Evolutionary conservation across 1,140 invertebrate species (phyloP).

Genomic region (Platorchestia sp.): DNA sequence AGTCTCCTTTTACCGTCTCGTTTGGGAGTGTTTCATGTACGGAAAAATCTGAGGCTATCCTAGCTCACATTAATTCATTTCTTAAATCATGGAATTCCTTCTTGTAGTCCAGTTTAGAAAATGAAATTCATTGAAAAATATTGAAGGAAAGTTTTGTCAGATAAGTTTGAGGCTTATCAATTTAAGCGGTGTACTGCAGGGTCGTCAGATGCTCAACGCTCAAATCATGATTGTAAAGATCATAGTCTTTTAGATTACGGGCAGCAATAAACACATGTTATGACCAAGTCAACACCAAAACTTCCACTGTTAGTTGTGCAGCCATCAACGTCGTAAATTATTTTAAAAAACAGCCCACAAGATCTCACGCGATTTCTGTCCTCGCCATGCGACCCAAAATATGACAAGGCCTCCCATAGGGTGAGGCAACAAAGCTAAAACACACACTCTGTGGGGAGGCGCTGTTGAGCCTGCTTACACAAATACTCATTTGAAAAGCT

Average conservation of each 20-base stretch:
- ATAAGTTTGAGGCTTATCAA: no score
- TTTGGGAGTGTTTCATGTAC: background rate
- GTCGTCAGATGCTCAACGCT: no score
- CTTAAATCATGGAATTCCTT: background rate
- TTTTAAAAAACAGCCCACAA: no score
- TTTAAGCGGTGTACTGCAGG: no score
- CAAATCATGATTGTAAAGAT: no score
- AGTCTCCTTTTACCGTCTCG: background rate
- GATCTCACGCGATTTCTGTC: background rate
- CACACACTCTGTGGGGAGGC: conserved; percentile 36
- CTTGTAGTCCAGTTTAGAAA: background rate
- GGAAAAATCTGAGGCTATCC: background rate
- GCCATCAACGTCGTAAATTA: no score
- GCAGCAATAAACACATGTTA: no score
- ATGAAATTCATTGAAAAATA: background rate
- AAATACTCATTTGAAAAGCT: background rate
- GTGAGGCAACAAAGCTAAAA: conserved; percentile 42
- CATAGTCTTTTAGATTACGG: no score
- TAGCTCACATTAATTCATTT: background rate
- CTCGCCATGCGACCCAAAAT: background rate
- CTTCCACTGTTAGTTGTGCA: no score
- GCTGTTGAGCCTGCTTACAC: conserved; percentile 20
- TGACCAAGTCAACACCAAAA: no score
- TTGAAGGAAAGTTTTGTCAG: background rate
- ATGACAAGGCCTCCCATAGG: conserved; percentile 10